Conservation (phyloP, 2,888 invertebrate genomes). For the Norana najaformis region DNA sequence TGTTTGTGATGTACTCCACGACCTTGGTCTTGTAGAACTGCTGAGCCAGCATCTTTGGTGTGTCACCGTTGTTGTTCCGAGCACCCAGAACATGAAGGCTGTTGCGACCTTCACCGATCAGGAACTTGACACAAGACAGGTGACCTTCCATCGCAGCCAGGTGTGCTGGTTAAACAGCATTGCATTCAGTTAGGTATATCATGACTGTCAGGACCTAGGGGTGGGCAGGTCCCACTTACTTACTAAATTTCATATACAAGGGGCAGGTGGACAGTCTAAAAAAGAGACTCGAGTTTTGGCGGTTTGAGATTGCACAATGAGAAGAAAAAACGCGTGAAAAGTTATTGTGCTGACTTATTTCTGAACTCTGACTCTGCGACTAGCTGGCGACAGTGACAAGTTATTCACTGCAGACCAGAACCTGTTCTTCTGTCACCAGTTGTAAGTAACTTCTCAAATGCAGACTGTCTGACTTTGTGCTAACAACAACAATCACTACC, state of each 20-base stretch:
- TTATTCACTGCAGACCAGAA: background rate
- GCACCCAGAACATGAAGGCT: slow-evolving; percentile 57
- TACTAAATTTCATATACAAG: no score
- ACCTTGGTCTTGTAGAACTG: slow-evolving; percentile 62
- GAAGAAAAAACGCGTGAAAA: no score
- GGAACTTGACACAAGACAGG: slow-evolving; percentile 60
- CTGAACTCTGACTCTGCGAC: background rate
- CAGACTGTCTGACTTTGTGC: background rate
- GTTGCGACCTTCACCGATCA: slow-evolving; percentile 54
- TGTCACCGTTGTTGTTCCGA: slow-evolving; percentile 63
- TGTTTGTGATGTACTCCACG: slow-evolving; percentile 60
- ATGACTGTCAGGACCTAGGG: no score
- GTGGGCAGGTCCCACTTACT: no score
- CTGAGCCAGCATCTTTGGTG: slow-evolving; percentile 61
- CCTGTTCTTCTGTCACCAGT: background rate
- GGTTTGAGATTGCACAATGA: no score
- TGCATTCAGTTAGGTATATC: background rate
- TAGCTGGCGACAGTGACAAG: background rate
- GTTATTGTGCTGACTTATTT: no score
- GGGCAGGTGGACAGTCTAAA: no score
- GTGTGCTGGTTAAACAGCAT: slow-evolving; percentile 52
- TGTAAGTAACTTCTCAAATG: background rate
- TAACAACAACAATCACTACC: background rate
- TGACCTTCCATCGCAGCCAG: slow-evolving; percentile 62
- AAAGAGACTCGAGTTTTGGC: no score